Evolutionary conservation across 1,140 invertebrate genomes (phyloP).

Genomic region (Cepaea nemoralis): DNA sequence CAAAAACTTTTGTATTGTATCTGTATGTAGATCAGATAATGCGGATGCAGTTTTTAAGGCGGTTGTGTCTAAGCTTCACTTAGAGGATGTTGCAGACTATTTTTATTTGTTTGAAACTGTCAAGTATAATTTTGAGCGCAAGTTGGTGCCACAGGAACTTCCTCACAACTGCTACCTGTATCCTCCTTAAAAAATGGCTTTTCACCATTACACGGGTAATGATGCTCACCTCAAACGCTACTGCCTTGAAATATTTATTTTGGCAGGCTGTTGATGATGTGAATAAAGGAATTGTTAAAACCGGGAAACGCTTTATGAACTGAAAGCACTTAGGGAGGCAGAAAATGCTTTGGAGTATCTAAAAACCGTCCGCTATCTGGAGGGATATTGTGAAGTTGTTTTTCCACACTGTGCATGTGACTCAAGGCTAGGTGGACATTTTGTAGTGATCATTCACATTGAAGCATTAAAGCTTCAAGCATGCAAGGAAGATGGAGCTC

Average conservation of each 20-base stretch:
- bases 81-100: constrained; percentile 86
- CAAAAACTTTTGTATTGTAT: constrained; percentile 89
- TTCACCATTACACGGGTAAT: constrained; percentile 86
- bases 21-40: constrained; percentile 89
- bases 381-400: constrained; percentile 91
- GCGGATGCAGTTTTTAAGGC: constrained; percentile 86
- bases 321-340: constrained; percentile 93
- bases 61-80: constrained; percentile 86
- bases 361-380: constrained; percentile 85
- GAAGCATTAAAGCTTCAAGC: constrained; percentile 86
- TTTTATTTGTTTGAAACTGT: constrained; percentile 99
- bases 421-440: constrained; percentile 91
- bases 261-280: constrained; percentile 94
- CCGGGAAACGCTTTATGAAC: constrained; percentile 90
- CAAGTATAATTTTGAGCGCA: constrained; percentile 81
- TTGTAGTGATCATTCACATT: constrained; percentile 84
- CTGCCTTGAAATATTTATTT: constrained; percentile 83
- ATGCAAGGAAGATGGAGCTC: constrained; percentile 86
- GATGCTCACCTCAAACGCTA: constrained; percentile 76
- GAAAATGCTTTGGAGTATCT: constrained; percentile 90
- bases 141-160: constrained; percentile 92
- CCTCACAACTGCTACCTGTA: constrained; percentile 93
- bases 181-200: constrained; percentile 94
- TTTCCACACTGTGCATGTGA: constrained; percentile 97
- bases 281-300: constrained; percentile 89